Base-by-base conservation (phyloP, 2,888 invertebrate genomes). In the Portevinia maculata region DNA sequence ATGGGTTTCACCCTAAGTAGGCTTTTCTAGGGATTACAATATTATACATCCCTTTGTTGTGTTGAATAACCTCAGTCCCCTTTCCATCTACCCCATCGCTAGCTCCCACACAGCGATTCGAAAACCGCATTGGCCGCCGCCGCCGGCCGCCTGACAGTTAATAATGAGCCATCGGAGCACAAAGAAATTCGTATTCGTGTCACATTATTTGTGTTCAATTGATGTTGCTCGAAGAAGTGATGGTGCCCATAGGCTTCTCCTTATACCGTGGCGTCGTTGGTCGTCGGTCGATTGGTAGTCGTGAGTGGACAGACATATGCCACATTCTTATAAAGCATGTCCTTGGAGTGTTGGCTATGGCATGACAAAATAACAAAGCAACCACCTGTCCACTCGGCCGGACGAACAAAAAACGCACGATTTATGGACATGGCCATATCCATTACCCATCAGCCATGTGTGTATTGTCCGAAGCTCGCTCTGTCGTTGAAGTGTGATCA, bases 201-300 rank as follows among this genome's bases (percentile, higher is more conserved):
- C 83, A 78, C 83, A 83, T 83, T 83, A 83, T 78, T 65, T 83
- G 83, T 78, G 83, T 78, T 83, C 83, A 83, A 83, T 78, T 73
- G 83, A 83, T 67, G 70, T 71, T 70, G 65, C 46, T 46, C 37
- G 17, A 28, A 65, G 41, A 59, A 57, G 30, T 44, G 13, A 32
- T 41, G 57, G 37, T 39, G 46, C 28, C 34, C 50, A 7, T 64
- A 50, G 59, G 62, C 59, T 17, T 19, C 34, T 11, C 7, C 13
- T 13, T 3, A 6, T 13, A n/a, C 24, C 5, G 3, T 2, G 2
- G 3, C 24, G 24, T 24, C 24, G 24, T 24, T 24, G 5, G 24
- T 24, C 2, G 24, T n/a, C n/a, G n/a, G n/a, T n/a, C n/a, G n/a
- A n/a, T n/a, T n/a, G 37, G 21, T 21, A 15, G 30, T 55, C 57